Percentiles rank a stretch among this genome's conserved stretches.
Evolutionary conservation across 2,797 vertebrate species (phyloP).

Genomic region (Limosa lapponica): DNA sequence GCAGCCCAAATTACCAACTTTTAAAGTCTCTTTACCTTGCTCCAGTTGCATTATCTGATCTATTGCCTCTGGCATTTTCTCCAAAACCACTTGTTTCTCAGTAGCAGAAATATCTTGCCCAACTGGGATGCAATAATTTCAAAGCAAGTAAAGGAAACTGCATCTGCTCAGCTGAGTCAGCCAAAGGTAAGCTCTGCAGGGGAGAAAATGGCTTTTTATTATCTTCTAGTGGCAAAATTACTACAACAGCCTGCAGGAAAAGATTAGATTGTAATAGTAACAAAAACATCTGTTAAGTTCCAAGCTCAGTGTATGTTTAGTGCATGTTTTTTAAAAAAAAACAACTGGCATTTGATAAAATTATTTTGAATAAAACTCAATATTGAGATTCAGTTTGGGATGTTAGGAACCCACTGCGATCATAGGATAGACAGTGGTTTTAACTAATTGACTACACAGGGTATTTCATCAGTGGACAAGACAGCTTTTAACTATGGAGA

Average conservation of each 20-base stretch:
- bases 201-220: slow-evolving; percentile 59
- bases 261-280: slow-evolving; percentile 52
- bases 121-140: slow-evolving; percentile 49
- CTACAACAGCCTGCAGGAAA: slow-evolving; percentile 49
- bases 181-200: slow-evolving; percentile 67
- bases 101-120: slow-evolving; percentile 29
- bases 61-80: slow-evolving; percentile 40
- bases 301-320: not conserved
- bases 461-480: not conserved
- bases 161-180: slow-evolving; percentile 66
- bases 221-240: slow-evolving; percentile 57
- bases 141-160: slow-evolving; percentile 47
- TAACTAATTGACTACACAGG: not conserved
- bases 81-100: slow-evolving; percentile 31
- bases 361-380: not conserved
- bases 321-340: not conserved
- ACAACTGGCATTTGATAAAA: not conserved
- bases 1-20: not conserved
- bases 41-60: not conserved
- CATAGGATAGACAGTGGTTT: not conserved
- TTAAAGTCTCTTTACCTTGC: not conserved
- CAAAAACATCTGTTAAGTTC: slow-evolving; percentile 60
- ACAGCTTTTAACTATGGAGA: not conserved
- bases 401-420: not conserved
- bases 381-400: not conserved